Evolutionary conservation across 2,113 vertebrate genomes (phyloP), one percentile per base, ranked within the genome.

Genomic region (Pelvicachromis taeniatus): DNA sequence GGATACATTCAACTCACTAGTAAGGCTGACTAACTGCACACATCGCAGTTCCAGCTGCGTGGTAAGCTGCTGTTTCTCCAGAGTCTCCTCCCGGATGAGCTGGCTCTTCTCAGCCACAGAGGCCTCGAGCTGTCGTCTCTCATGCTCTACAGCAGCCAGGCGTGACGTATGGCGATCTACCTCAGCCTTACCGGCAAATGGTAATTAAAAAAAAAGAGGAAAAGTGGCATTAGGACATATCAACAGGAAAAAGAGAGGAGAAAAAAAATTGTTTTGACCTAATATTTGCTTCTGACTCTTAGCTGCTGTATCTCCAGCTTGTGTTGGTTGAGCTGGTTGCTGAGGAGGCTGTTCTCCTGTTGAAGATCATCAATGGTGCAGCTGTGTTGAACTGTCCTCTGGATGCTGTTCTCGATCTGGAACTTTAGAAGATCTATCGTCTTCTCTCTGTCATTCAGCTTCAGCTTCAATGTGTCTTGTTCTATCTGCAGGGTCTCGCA

Each of bases 281-380:
- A 17, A 40, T 29, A 38, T 3, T 38, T 23, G n/a, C n/a, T 78
- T 23, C 90, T 79, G 54, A 98, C 97, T 96, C 95, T 95, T 50
- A 97, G 89, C 70, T 97, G 95, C 85, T 96, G 95, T 53, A 94
- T 92, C 65, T 97, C 90, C 75, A 94, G 56, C 59, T 95, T 96
- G 86, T 94, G 93, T 4, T 94, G 94, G 35, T 90, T 89, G 2
- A 95, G 91, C 88, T 97, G 96, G 70, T 96, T 94, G 55, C 88
- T 85, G 40, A 98, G 95, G 81, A 95, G 95, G 33, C 88, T 90
- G 73, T 96, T 97, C 63, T 97, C 96, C 2, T 91, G 86, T 50
- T 96, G 95, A 83, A 96, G 92, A 4, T 89, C 91, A 4, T 95
- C 93, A 0, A 96, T 90, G 1, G 93, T 94, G 23, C 17, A 58